Conservation (phyloP, 2,888 invertebrate genomes). For the Malachius bipustulatus region DNA sequence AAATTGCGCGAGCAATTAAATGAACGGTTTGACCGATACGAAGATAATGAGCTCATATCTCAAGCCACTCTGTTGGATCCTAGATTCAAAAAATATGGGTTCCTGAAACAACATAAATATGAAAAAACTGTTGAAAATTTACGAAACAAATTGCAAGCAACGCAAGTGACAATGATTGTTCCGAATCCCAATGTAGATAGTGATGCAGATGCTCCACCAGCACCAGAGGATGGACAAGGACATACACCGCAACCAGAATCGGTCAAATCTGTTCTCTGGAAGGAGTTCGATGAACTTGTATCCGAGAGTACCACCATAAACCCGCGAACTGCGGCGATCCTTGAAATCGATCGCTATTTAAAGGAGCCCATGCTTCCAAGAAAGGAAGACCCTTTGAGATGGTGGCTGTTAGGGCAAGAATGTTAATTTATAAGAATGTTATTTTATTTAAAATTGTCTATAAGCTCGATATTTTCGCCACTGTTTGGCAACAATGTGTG, state of each 20-base stretch:
- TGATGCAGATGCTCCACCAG: constrained; percentile 1
- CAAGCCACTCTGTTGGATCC: constrained; percentile 14
- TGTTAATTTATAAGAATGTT: too few species aligned
- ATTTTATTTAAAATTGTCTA: too few species aligned
- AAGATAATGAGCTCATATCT: constrained; percentile 9
- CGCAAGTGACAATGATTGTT: not conserved
- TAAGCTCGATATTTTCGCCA: too few species aligned
- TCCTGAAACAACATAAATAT: constrained; percentile 6
- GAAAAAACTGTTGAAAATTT: not conserved
- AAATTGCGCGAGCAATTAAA: constrained; percentile 6
- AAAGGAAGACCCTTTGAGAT: too few species aligned
- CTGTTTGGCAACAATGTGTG: too few species aligned
- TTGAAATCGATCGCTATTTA: constrained; percentile 20
- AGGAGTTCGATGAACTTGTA: constrained; percentile 7
- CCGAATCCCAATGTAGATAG: too few species aligned
- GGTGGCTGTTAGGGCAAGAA: too few species aligned
- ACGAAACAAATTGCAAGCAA: not conserved
- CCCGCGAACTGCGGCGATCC: constrained; percentile 16
- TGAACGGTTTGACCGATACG: constrained; percentile 7
- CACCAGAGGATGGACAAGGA: not conserved
- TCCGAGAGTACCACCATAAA: constrained; percentile 7
- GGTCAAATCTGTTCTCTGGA: constrained; percentile 8
- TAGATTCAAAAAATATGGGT: constrained; percentile 13
- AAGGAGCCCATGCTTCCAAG: too few species aligned
- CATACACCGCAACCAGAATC: not conserved